These are phyloP conservation scores for Buphagus erythrorhynchus DNA, from an alignment of 2,797 vertebrate genomes.

Conservation along the genomic window DNA sequence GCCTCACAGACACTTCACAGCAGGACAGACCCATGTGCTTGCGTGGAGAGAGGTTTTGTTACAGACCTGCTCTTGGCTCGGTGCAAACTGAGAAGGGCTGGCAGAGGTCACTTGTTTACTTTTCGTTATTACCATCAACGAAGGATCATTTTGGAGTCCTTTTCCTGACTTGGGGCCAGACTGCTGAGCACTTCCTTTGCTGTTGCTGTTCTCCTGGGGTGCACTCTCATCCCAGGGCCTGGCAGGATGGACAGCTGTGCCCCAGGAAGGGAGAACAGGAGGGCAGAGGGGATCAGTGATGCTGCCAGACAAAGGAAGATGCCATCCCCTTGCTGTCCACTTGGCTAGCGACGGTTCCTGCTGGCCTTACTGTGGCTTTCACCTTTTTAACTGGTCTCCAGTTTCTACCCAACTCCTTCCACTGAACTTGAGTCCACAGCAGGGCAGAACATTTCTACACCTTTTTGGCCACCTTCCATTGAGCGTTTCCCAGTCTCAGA, in stretches of 20 bases:
- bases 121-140: neutral
- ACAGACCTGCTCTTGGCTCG: neutral
- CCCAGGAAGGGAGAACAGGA: neutral
- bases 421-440: neutral
- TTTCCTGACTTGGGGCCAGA: neutral
- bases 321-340: neutral
- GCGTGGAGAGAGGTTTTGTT: neutral
- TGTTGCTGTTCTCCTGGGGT: neutral
- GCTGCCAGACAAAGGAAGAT: neutral
- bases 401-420: neutral
- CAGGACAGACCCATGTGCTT: neutral
- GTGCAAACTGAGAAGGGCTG: constrained; percentile 21
- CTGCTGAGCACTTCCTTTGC: neutral
- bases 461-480: constrained; percentile 37
- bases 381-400: neutral
- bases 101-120: constrained; percentile 28
- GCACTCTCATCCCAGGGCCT: neutral
- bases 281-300: neutral
- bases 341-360: neutral
- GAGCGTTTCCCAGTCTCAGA: constrained; percentile 65
- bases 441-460: neutral
- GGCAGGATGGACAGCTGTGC: neutral
- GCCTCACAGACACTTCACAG: neutral
- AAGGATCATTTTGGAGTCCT: neutral
- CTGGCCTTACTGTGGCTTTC: neutral